Conservation (phyloP, 2,888 invertebrate species). For the Serripes groenlandicus region DNA sequence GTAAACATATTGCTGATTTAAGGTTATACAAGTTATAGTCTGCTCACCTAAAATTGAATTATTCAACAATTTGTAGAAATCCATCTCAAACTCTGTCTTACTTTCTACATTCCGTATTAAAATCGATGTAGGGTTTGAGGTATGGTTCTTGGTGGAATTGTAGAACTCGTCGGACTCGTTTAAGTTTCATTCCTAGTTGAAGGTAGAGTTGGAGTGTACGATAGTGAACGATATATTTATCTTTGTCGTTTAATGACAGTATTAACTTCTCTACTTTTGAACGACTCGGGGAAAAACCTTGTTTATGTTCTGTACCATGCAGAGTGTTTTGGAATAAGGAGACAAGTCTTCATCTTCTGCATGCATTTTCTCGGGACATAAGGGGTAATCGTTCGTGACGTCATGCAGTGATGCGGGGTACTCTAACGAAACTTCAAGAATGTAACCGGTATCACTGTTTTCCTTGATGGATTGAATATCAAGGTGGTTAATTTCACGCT, state of each 20-base stretch:
- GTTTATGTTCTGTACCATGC: neutral
- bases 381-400: constrained; percentile 17
- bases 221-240: constrained; percentile 72
- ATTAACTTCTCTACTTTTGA: constrained; percentile 20
- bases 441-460: constrained; percentile 18
- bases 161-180: constrained; percentile 77
- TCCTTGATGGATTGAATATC: constrained; percentile 7
- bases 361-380: constrained; percentile 17
- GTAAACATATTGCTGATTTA: no score
- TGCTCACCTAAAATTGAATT: constrained; percentile 2
- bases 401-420: constrained; percentile 30
- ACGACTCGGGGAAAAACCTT: neutral
- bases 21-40: no score
- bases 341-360: constrained; percentile 1
- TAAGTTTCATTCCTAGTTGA: constrained; percentile 70
- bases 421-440: constrained; percentile 27
- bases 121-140: constrained; percentile 81
- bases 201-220: constrained; percentile 79
- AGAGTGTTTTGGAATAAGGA: constrained; percentile 15
- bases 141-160: constrained; percentile 78
- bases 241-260: neutral
- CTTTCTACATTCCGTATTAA: neutral
- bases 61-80: neutral
- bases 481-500: constrained; percentile 26
- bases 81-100: neutral